These are phyloP conservation scores for Melieria picta DNA, from an alignment of 2,888 invertebrate species.

Conservation along the genomic window DNA sequence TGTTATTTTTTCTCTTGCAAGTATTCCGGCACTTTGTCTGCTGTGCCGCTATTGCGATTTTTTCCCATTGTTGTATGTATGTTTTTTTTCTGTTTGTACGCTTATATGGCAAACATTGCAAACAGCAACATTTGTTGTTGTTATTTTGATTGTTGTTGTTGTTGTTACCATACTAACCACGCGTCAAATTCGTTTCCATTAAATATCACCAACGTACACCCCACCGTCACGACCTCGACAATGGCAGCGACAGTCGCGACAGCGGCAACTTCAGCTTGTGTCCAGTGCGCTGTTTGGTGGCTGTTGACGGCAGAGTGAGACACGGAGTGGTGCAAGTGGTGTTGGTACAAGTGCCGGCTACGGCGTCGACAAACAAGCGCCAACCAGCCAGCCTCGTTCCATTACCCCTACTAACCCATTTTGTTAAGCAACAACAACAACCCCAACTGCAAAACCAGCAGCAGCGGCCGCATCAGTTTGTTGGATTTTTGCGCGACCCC, in stretches of 20 bases:
- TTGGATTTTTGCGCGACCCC: constrained; percentile 3
- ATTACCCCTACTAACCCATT: constrained; percentile 44
- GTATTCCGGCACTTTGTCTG: too few relatives aligned
- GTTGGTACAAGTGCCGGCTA: too few relatives aligned
- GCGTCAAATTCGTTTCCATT: constrained; percentile 62
- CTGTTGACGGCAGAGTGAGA: too few relatives aligned
- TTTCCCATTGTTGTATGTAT: neutral
- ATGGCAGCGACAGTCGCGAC: constrained; percentile 24
- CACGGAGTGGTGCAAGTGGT: too few relatives aligned
- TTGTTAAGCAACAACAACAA: constrained; percentile 35
- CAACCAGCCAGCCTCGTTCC: constrained; percentile 13
- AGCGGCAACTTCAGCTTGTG: constrained; percentile 22
- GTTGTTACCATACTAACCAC: constrained; percentile 51
- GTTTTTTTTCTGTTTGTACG: neutral
- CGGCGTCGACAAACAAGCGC: too few relatives aligned
- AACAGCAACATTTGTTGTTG: neutral
- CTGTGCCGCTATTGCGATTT: neutral
- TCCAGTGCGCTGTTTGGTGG: constrained; percentile 17
- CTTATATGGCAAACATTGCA: constrained; percentile 6
- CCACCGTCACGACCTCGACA: constrained; percentile 36
- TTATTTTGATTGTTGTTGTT: neutral
- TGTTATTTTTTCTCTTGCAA: constrained; percentile 10
- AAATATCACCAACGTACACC: constrained; percentile 46
- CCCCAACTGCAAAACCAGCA: neutral
- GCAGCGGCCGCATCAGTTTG: constrained; percentile 4